Percentiles rank a stretch among this genome's conserved stretches.
These are phyloP conservation scores for Euglossa dilemma DNA, from an alignment of 1,140 invertebrate genomes.

Conservation along the genomic window DNA sequence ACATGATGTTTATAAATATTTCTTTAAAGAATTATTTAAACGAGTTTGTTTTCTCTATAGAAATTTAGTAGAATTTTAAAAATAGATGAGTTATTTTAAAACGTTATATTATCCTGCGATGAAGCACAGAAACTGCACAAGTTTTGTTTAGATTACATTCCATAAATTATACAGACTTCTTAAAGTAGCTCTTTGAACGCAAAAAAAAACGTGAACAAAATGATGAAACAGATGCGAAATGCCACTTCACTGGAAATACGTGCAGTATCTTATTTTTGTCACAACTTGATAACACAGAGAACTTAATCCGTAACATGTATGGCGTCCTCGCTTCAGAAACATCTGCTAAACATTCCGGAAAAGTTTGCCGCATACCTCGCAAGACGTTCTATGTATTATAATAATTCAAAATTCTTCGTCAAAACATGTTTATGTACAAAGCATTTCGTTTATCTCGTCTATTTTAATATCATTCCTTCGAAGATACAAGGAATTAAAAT, in stretches of 20 bases:
- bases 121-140: too few species aligned
- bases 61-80: too few species aligned
- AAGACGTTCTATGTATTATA: neutral
- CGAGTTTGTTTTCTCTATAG: too few species aligned
- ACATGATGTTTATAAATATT: too few species aligned
- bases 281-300: neutral
- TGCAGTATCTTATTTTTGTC: neutral
- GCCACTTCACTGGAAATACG: neutral
- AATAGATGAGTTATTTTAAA: too few species aligned
- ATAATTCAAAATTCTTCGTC: neutral
- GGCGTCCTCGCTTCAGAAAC: neutral
- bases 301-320: neutral
- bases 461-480: too few species aligned
- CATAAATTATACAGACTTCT: too few species aligned
- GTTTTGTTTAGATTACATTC: too few species aligned
- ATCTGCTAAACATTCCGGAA: neutral
- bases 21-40: too few species aligned
- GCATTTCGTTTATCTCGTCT: neutral
- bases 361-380: neutral
- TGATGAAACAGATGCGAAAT: neutral
- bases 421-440: neutral
- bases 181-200: too few species aligned
- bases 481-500: too few species aligned
- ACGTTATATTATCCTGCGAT: neutral
- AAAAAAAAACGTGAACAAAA: neutral